A percentile compares a stretch with the other conserved stretches of the same genome.
Conservation (phyloP, 2,113 vertebrate species). For the Puntigrus tetrazona region DNA sequence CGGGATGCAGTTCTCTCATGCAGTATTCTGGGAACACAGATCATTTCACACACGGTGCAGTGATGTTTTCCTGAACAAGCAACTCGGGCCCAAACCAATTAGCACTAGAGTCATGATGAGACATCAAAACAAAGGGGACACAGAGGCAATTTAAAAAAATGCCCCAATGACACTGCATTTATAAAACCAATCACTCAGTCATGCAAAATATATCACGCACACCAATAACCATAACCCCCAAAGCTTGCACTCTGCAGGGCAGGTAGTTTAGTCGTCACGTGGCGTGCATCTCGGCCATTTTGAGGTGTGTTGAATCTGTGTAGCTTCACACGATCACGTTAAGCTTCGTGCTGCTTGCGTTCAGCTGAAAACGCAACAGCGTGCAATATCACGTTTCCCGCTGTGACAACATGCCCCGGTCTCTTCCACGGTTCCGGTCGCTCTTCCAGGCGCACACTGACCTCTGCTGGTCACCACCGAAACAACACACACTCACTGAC, state of each 20-base stretch:
- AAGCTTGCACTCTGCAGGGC: background rate
- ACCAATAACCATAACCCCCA: background rate
- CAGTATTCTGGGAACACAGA: background rate
- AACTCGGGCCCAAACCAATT: background rate
- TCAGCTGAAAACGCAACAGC: background rate
- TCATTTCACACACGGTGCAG: background rate
- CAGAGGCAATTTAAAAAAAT: background rate
- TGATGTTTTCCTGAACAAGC: background rate
- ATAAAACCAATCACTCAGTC: background rate
- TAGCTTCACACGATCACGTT: too few relatives aligned
- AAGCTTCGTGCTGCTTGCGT: too few relatives aligned
- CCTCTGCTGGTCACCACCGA: constrained; percentile 9
- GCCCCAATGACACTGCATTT: background rate
- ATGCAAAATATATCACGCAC: background rate
- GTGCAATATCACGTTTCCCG: background rate
- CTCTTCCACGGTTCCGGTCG: background rate
- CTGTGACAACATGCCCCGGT: constrained; percentile 5
- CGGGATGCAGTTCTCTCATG: background rate
- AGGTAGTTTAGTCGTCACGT: background rate
- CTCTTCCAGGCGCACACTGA: background rate
- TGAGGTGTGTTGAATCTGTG: background rate
- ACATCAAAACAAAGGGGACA: background rate
- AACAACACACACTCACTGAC: background rate
- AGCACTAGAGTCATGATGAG: background rate
- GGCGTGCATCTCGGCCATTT: background rate